Evolutionary conservation across 2,888 invertebrate genomes (phyloP).

Genomic region (Eristalis pertinax): DNA sequence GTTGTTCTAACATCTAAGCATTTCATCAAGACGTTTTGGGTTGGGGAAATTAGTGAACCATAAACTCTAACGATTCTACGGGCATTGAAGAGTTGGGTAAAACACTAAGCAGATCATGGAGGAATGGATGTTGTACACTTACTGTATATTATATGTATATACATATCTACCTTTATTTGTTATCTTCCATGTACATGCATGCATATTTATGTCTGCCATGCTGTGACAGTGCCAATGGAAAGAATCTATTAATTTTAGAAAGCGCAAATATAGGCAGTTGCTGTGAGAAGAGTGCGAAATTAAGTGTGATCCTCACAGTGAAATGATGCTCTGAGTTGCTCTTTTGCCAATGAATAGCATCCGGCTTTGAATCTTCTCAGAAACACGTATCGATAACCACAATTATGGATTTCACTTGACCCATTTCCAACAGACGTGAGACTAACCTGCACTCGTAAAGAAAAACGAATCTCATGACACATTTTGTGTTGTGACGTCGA

Average conservation of each 20-base stretch:
- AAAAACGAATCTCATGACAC: slow-evolving; percentile 29
- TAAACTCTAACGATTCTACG: not conserved
- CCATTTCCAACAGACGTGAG: slow-evolving; percentile 30
- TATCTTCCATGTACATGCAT: not conserved
- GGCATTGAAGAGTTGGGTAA: not conserved
- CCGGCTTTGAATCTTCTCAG: slow-evolving; percentile 44
- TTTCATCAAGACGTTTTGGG: slow-evolving; percentile 6
- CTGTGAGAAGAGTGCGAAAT: not conserved
- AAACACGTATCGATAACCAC: slow-evolving; percentile 39
- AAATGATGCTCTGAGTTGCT: not conserved
- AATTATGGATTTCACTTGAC: slow-evolving; percentile 57
- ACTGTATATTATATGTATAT: too few relatives aligned
- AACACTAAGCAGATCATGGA: not conserved
- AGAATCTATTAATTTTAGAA: slow-evolving; percentile 43
- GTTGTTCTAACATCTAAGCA: slow-evolving; percentile 4
- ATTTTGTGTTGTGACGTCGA: slow-evolving; percentile 26
- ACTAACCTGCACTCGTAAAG: slow-evolving; percentile 5
- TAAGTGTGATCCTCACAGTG: not conserved
- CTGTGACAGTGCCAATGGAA: not conserved
- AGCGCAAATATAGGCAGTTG: slow-evolving; percentile 44
- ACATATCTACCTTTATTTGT: too few relatives aligned
- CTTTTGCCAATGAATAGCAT: slow-evolving; percentile 39
- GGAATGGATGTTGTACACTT: not conserved
- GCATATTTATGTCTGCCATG: not conserved
- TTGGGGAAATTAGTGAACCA: slow-evolving; percentile 1